These are phyloP conservation scores for Araneus ventricosus DNA, from an alignment of 1,140 invertebrate genomes.

Conservation along the genomic window DNA sequence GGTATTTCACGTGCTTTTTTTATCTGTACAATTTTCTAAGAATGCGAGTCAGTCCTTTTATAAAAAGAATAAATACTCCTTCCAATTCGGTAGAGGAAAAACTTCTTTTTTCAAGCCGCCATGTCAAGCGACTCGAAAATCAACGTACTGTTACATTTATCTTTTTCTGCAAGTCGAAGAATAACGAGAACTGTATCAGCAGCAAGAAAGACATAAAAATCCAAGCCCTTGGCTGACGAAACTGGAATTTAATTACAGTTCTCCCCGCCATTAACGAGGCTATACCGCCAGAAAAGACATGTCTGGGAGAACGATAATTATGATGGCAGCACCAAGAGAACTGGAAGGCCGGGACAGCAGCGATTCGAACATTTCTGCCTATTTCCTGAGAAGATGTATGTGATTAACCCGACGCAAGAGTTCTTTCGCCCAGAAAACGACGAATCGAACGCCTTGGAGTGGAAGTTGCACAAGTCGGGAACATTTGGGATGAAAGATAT, in stretches of 20 bases:
- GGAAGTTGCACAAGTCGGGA: neutral
- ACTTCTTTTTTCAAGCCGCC: neutral
- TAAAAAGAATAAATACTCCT: neutral
- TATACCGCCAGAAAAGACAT: slow-evolving; percentile 31
- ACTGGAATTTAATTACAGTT: slow-evolving; percentile 65
- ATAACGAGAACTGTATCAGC: slow-evolving; percentile 39
- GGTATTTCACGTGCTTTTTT: no score
- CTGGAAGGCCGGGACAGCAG: neutral
- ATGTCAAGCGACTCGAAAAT: neutral
- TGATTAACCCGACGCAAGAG: neutral
- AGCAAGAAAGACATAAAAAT: neutral
- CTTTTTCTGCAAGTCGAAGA: neutral
- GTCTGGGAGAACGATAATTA: neutral
- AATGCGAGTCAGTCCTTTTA: no score
- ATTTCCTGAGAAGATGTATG: slow-evolving; percentile 13
- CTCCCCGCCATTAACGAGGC: slow-evolving; percentile 34
- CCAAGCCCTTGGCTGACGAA: neutral
- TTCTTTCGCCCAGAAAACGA: neutral
- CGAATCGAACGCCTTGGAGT: neutral
- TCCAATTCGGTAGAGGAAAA: neutral
- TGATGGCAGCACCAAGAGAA: neutral
- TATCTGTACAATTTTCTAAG: no score
- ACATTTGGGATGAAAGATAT: neutral
- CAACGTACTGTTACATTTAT: slow-evolving; percentile 14
- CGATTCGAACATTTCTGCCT: neutral